phyloP scores from a whole-genome alignment of 2,888 invertebrate genomes.

The Temnothorax ravouxi region DNA sequence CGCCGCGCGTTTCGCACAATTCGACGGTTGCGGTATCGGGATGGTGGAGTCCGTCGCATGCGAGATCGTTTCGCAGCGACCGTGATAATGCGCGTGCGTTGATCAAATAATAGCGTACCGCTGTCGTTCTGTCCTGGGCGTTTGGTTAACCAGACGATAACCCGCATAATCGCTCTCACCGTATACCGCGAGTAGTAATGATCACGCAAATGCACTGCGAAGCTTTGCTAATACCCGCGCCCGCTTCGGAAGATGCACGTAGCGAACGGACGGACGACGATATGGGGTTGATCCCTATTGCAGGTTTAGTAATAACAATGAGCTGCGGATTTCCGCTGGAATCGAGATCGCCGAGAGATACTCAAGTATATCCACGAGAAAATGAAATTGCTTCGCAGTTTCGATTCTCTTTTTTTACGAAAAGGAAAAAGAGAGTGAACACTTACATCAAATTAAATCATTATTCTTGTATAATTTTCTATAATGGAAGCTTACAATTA shows the following conservation, averaged over 20 bases:
- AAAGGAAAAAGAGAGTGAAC: background rate
- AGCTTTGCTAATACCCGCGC: constrained; percentile 2
- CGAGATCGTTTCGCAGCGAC: constrained; percentile 42
- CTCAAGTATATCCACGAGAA: background rate
- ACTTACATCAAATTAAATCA: background rate
- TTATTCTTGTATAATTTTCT: no score
- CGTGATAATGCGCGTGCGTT: constrained; percentile 32
- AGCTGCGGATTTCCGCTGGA: background rate
- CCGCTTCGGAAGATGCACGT: constrained; percentile 25
- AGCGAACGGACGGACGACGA: background rate
- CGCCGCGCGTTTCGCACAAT: constrained; percentile 47
- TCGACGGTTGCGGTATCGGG: constrained; percentile 45
- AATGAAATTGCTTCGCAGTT: background rate
- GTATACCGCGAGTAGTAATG: constrained; percentile 58
- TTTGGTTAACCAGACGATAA: constrained; percentile 72
- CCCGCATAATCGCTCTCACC: constrained; percentile 68
- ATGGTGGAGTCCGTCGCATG: constrained; percentile 36
- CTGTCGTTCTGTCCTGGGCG: constrained; percentile 61
- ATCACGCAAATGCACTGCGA: constrained; percentile 62
- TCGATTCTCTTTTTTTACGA: background rate
- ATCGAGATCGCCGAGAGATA: background rate
- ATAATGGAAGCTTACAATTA: background rate
- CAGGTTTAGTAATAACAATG: background rate
- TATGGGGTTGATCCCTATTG: background rate
- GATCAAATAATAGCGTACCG: constrained; percentile 64